phyloP scores from a whole-genome alignment of 2,113 vertebrate genomes.

The Bagarius yarrelli region DNA sequence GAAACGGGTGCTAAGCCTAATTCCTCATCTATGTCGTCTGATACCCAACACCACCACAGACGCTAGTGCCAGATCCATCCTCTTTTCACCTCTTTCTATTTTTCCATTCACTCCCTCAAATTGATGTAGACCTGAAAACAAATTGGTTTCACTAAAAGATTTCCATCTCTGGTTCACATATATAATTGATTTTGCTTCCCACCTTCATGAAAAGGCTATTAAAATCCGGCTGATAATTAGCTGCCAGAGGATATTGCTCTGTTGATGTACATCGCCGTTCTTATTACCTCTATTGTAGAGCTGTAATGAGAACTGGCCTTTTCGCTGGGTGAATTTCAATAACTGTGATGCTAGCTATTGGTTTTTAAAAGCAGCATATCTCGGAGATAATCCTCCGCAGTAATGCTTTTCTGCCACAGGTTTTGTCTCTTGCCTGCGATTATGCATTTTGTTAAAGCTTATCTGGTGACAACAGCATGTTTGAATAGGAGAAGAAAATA shows the following conservation, averaged over 20 bases:
- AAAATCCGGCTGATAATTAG: slow-evolving; percentile 49
- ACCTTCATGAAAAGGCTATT: slow-evolving; percentile 41
- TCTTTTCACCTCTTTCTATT: slow-evolving; percentile 24
- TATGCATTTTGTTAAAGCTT: background rate
- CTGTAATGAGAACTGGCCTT: slow-evolving; percentile 28
- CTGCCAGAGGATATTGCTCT: slow-evolving; percentile 34
- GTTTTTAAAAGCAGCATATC: slow-evolving; percentile 1
- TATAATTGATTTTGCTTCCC: slow-evolving; percentile 48
- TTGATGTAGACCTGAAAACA: slow-evolving; percentile 37
- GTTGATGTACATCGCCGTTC: slow-evolving; percentile 4
- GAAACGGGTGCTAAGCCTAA: slow-evolving; percentile 21
- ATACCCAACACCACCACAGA: slow-evolving; percentile 2
- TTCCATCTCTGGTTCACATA: slow-evolving; percentile 19
- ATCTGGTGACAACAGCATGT: background rate
- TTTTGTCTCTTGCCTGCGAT: background rate
- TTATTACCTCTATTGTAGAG: slow-evolving; percentile 12
- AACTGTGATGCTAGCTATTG: slow-evolving; percentile 25
- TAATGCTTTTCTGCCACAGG: background rate
- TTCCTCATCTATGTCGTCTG: background rate
- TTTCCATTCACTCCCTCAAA: slow-evolving; percentile 27
- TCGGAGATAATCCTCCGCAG: slow-evolving; percentile 1
- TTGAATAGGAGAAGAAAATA: background rate
- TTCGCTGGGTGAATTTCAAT: slow-evolving; percentile 23
- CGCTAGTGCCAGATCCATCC: slow-evolving; percentile 27
- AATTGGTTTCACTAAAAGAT: slow-evolving; percentile 35